Evolutionary conservation across 2,113 vertebrate genomes (phyloP).

Genomic region (Podiceps cristatus): DNA sequence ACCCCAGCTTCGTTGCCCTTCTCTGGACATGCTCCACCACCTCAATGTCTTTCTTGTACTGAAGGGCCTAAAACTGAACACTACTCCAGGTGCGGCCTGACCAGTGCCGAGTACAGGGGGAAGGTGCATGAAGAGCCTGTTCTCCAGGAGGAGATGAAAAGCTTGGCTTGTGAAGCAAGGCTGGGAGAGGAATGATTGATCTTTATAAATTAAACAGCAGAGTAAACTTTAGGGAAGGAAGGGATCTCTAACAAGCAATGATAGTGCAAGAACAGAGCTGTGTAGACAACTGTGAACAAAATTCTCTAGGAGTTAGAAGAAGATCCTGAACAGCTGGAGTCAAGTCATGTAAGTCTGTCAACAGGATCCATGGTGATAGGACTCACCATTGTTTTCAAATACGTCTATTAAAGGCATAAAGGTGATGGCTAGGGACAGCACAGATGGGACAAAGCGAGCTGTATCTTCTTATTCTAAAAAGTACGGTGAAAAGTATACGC

Average conservation of each 20-base stretch:
- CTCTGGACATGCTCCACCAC: no score
- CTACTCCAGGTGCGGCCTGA: no score
- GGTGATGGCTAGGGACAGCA: not conserved
- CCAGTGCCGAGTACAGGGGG: no score
- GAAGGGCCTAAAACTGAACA: no score
- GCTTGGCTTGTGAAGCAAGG: not conserved
- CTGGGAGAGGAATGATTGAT: not conserved
- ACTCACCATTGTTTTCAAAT: not conserved
- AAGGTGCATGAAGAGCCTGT: not conserved
- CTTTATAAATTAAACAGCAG: not conserved
- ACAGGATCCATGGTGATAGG: not conserved
- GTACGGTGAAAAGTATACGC: rapidly evolving
- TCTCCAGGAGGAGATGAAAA: not conserved
- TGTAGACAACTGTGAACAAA: rapidly evolving
- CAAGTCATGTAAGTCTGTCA: not conserved
- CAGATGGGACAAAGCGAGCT: not conserved
- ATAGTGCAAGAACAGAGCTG: not conserved
- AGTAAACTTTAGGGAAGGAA: not conserved
- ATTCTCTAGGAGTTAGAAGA: not conserved
- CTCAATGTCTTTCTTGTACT: no score
- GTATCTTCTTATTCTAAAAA: not conserved
- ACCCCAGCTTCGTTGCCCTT: no score
- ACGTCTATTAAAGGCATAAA: not conserved
- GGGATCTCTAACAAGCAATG: not conserved
- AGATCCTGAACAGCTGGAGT: not conserved